These are phyloP conservation scores for Papilio gigon DNA, from an alignment of 2,888 invertebrate genomes.

Conservation along the genomic window DNA sequence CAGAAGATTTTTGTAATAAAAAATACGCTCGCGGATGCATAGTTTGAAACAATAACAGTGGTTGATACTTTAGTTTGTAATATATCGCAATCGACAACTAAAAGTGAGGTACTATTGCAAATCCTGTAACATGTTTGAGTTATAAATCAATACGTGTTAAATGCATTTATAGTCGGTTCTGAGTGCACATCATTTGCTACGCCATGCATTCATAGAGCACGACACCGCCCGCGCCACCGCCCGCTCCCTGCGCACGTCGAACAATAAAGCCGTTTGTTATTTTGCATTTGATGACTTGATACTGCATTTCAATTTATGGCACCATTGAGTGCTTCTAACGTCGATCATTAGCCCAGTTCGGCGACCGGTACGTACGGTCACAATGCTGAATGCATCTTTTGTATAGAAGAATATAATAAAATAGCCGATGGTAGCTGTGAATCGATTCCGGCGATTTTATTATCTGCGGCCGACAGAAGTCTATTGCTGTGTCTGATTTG, in stretches of 20 bases:
- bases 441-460: slow-evolving; percentile 31
- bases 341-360: slow-evolving; percentile 67
- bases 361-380: slow-evolving; percentile 47
- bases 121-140: background rate
- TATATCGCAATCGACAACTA: background rate
- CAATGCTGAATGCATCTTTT: slow-evolving; percentile 42
- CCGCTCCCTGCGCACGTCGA: slow-evolving; percentile 55
- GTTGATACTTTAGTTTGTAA: background rate
- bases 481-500: slow-evolving; percentile 8
- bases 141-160: slow-evolving; percentile 26
- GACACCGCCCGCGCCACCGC: slow-evolving; percentile 39
- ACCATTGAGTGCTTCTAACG: slow-evolving; percentile 66
- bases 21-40: too few species aligned
- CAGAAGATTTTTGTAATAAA: background rate
- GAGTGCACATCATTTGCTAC: slow-evolving; percentile 39
- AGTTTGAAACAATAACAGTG: too few species aligned
- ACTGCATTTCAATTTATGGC: slow-evolving; percentile 75
- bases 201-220: slow-evolving; percentile 56
- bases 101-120: background rate
- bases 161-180: slow-evolving; percentile 16
- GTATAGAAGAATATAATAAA: slow-evolving; percentile 34
- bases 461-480: slow-evolving; percentile 20
- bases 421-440: slow-evolving; percentile 24
- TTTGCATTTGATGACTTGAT: slow-evolving; percentile 70
- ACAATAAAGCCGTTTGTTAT: slow-evolving; percentile 69